Evolutionary conservation across 2,797 vertebrate species (phyloP).

Genomic region (Poliocrania exsul): DNA sequence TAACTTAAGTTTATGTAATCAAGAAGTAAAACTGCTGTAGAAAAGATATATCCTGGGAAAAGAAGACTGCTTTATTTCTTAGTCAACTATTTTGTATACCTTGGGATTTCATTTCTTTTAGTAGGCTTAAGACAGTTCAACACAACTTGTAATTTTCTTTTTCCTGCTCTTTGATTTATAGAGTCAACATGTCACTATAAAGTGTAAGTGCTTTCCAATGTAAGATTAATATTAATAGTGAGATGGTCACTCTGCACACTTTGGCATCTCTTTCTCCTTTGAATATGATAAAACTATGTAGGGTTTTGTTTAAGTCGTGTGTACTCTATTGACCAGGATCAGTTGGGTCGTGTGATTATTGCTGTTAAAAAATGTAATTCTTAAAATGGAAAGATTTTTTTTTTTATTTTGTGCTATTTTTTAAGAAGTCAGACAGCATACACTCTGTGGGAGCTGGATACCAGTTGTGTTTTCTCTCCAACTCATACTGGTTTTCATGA

Average conservation of each 20-base stretch:
- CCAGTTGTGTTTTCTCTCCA: neutral
- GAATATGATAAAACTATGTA: neutral
- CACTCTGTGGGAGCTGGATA: neutral
- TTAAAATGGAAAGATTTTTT: neutral
- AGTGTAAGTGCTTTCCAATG: neutral
- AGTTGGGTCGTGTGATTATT: neutral
- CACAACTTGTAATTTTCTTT: neutral
- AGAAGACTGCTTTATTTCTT: neutral
- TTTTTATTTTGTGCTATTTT: neutral
- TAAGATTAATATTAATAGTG: neutral
- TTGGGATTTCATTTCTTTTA: neutral
- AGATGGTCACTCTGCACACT: neutral
- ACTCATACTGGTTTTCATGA: neutral
- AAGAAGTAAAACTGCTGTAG: neutral
- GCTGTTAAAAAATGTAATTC: neutral
- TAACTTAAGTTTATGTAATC: neutral
- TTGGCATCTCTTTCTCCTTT: neutral
- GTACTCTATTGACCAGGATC: neutral
- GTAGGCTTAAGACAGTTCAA: neutral
- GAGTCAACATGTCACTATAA: neutral
- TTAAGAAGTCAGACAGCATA: neutral
- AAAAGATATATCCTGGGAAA: neutral
- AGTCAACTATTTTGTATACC: neutral
- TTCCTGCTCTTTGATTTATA: neutral
- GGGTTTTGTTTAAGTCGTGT: neutral